phyloP scores from a whole-genome alignment of 1,140 invertebrate genomes.

The Argopecten irradians region DNA sequence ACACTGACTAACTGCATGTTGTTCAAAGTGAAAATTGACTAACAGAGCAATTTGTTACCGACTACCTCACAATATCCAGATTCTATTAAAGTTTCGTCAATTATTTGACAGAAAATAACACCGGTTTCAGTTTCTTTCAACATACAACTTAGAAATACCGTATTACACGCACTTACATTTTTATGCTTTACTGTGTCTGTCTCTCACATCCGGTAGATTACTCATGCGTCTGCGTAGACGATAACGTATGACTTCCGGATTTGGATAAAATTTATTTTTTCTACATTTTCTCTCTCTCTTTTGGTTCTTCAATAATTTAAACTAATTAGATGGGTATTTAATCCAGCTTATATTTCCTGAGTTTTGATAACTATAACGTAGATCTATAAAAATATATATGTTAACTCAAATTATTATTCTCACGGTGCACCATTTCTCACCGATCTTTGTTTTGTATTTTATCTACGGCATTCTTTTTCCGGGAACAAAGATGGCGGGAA shows the following conservation, averaged over 20 bases:
- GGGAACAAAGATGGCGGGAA: constrained; percentile 6
- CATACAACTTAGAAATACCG: neutral
- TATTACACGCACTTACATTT: neutral
- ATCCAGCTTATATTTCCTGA: neutral
- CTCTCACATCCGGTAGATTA: neutral
- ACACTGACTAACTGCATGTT: too few relatives aligned
- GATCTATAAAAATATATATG: too few relatives aligned
- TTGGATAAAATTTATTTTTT: neutral
- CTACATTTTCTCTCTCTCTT: neutral
- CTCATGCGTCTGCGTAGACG: neutral
- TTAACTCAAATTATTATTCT: too few relatives aligned
- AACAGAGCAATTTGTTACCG: neutral
- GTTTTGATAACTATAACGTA: neutral
- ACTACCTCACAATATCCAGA: neutral
- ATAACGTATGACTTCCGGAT: neutral
- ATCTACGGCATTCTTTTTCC: neutral
- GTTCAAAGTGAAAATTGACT: too few relatives aligned
- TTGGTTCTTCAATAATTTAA: neutral
- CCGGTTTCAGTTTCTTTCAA: neutral
- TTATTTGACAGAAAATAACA: neutral
- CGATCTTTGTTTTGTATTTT: neutral
- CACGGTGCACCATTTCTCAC: too few relatives aligned
- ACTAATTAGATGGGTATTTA: too few relatives aligned
- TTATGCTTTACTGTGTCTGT: neutral
- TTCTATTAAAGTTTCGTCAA: neutral